Conservation (phyloP, 2,797 vertebrate genomes). For the Leptatherina wallacei region DNA sequence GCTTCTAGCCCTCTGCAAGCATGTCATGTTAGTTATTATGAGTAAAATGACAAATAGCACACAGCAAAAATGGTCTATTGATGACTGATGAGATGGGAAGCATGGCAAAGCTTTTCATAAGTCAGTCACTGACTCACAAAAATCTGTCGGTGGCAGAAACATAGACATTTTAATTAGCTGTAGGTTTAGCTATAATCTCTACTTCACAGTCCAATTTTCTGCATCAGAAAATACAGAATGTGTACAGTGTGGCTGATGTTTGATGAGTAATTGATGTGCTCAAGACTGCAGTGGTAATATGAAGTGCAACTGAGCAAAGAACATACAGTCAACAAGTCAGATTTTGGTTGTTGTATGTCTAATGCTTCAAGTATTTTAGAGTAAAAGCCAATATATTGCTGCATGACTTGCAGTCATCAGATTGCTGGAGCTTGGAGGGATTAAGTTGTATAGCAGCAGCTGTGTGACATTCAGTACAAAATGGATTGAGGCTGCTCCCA, state of each 20-base stretch:
- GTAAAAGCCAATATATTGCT: not conserved
- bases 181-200: not conserved
- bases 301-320: not conserved
- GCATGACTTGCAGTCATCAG: slow-evolving; percentile 4
- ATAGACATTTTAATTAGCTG: not conserved
- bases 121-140: slow-evolving; percentile 2
- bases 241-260: not conserved
- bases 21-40: not conserved
- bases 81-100: slow-evolving; percentile 11
- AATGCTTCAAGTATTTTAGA: not conserved
- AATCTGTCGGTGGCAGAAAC: not conserved
- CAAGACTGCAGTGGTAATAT: not conserved
- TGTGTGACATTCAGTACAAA: not conserved
- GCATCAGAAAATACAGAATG: slow-evolving; percentile 5
- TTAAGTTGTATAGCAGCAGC: not conserved
- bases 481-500: not conserved
- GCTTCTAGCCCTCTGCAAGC: not conserved
- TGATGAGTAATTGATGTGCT: not conserved
- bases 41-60: slow-evolving; percentile 12
- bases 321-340: not conserved
- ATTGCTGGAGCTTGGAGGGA: not conserved
- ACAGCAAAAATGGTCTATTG: not conserved
- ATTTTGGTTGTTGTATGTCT: not conserved
- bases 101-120: slow-evolving; percentile 10
- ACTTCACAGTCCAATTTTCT: slow-evolving; percentile 6